Base-by-base conservation (phyloP, 2,888 invertebrate genomes). In the Papilio protenor region DNA sequence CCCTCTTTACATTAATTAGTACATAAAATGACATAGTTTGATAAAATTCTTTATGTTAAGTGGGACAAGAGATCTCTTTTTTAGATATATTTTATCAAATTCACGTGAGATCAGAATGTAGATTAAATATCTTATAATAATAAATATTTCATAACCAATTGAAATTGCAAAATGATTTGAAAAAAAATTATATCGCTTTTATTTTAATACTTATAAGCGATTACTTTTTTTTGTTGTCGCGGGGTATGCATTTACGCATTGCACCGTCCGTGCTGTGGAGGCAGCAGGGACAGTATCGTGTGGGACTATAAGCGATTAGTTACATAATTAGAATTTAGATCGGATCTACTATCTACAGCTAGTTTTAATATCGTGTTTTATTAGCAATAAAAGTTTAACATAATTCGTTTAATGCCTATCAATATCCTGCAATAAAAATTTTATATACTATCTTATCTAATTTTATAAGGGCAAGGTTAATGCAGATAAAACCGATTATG, bases 401-500 rank as follows among this genome's bases (percentile, higher is more conserved):
- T 64, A 64, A 64, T 64, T 40, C 64, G 14, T 73, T 4, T 45
- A 21, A 4, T 14, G n/a, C n/a, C 21, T 75, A 70, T 57, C 75
- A n/a, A 57, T 57, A 69, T 57, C 23, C 55, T 49, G 71, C 27
- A 61, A 61, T 72, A 64, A 64, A n/a, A 64, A 72, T 72, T 40
- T 72, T 4, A 47, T 23, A n/a, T 69, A 18, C 52, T 70, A 70
- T 70, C 76, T 76, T 57, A 76, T 76, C 76, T 57, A 47, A 21
- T 45, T 76, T 70, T 76, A 76, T 76, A 70, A 76, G 76, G 76
- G 47, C 76, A 76, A 59, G 55, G 70, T 45, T 74, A 74, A 12
- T 74, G 45, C 49, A 52, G 49, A 47, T 71, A 27, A 45, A 21
- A 21, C 16, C 47, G 16, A 71, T 47, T 49, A 21, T 49, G 21